Conservation (phyloP, 1,140 invertebrate genomes). For the Anadara kagoshimensis region DNA sequence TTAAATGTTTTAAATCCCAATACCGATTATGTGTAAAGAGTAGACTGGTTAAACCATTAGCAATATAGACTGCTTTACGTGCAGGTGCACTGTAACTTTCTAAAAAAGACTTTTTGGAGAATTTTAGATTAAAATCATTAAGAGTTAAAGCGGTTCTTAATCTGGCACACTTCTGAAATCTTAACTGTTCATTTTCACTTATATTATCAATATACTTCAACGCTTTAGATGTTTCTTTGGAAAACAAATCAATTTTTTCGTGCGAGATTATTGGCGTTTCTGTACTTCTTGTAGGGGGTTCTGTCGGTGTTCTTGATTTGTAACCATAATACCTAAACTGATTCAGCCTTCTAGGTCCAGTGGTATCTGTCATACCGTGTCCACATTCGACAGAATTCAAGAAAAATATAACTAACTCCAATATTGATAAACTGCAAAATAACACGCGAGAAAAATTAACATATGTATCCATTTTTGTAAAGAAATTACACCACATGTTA, state of each 20-base stretch:
- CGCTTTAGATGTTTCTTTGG: neutral
- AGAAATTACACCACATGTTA: too few relatives aligned
- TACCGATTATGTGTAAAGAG: conserved; percentile 37
- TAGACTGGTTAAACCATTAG: conserved; percentile 53
- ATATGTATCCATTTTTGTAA: too few relatives aligned
- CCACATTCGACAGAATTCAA: too few relatives aligned
- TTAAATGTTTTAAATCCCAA: conserved; percentile 26
- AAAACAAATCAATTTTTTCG: neutral
- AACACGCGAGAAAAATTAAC: too few relatives aligned
- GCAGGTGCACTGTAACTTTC: conserved; percentile 41
- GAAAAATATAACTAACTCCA: too few relatives aligned
- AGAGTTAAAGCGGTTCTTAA: conserved; percentile 19
- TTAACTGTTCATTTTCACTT: neutral
- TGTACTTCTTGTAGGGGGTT: too few relatives aligned
- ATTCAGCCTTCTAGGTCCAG: too few relatives aligned
- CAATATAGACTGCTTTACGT: conserved; percentile 47
- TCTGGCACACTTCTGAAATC: neutral
- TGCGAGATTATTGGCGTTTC: too few relatives aligned
- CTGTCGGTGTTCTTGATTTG: too few relatives aligned
- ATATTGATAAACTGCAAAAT: too few relatives aligned
- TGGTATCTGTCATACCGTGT: too few relatives aligned
- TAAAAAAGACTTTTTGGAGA: conserved; percentile 35
- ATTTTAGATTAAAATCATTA: conserved; percentile 28
- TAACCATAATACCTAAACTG: too few relatives aligned
- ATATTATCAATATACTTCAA: conserved; percentile 9